Base-by-base conservation (phyloP, 2,113 vertebrate genomes). In the Paradoxurus hermaphroditus region DNA sequence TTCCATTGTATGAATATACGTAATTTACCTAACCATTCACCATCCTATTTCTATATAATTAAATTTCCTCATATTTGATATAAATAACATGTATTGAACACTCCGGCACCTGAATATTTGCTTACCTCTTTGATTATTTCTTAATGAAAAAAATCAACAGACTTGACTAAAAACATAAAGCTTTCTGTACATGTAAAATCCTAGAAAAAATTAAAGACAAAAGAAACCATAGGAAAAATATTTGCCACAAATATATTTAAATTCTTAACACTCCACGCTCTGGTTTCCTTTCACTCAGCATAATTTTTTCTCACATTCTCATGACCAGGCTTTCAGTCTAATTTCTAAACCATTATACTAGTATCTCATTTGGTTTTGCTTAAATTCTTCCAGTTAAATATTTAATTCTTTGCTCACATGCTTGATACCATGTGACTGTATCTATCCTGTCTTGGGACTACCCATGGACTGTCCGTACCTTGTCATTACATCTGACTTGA, bases 81-180 rank as follows among this genome's bases (percentile, higher is more conserved):
- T 86, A 72, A 97, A 56, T 90, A 92, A 36, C 7, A 51, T 46
- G 2, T 49, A 77, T 7, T 46, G 70, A 77, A 39, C n/a, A 77
- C 77, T 82, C 78, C 82, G 9, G 27, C 56, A 46, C 56, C 56
- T 73, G 78, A 88, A 56, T n/a, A 70, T 86, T 98, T 97, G 72
- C 44, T 79, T 62, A 65, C 51, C 56, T 87, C 31, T 39, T 75
- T 94, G 44, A 51, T 81, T 56, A 86, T 68, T 92, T 94, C 81
- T 46, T 77, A 18, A 86, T n/a, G n/a, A 85, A 46, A 94, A 75
- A 23, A 21, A 87, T 86, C 65, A 67, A 63, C 79, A 79, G 51
- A 49, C 23, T 90, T 86, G 44, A 72, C 31, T 91, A 86, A 97
- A 87, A 86, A 31, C 46, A 59, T 8, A 59, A 75, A 84, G 39